These are phyloP conservation scores for Sphaeramia orbicularis DNA, from an alignment of 2,797 vertebrate genomes.

Conservation along the genomic window DNA sequence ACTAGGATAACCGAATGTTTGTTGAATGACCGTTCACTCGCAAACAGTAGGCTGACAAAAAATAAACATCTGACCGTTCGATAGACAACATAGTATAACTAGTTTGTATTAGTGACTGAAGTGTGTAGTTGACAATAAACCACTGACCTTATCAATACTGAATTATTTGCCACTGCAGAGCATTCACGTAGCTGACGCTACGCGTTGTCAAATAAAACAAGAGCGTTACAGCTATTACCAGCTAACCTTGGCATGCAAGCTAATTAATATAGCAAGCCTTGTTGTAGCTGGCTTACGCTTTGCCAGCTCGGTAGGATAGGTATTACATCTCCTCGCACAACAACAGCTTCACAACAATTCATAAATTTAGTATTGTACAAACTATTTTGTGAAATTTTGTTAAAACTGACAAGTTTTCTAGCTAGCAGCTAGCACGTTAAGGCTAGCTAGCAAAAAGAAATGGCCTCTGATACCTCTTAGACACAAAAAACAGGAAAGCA, in stretches of 20 bases:
- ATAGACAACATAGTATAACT: not conserved
- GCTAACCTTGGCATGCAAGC: slow-evolving; percentile 75
- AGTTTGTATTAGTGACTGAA: not conserved
- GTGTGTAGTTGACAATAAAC: slow-evolving; percentile 10
- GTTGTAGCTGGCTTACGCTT: slow-evolving; percentile 56
- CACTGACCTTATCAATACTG: slow-evolving; percentile 44
- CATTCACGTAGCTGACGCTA: slow-evolving; percentile 67
- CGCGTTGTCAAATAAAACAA: slow-evolving; percentile 73
- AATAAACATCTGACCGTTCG: slow-evolving; percentile 39
- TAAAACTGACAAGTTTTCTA: slow-evolving; percentile 45
- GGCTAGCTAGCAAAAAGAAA: slow-evolving; percentile 78
- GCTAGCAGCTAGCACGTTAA: slow-evolving; percentile 67
- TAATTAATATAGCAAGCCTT: slow-evolving; percentile 75
- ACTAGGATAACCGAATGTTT: slow-evolving; percentile 42
- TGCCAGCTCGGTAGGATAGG: slow-evolving; percentile 57
- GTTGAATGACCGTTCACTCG: slow-evolving; percentile 51
- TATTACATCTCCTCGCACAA: slow-evolving; percentile 26
- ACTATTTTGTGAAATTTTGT: slow-evolving; percentile 18
- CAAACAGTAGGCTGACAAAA: slow-evolving; percentile 46
- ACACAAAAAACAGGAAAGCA: slow-evolving; percentile 86
- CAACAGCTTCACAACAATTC: slow-evolving; percentile 10
- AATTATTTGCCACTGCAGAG: slow-evolving; percentile 34
- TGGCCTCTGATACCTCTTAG: slow-evolving; percentile 83
- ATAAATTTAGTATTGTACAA: slow-evolving; percentile 10
- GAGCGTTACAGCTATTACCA: slow-evolving; percentile 59